phyloP scores from a whole-genome alignment of 2,888 invertebrate genomes.

The Thereva unica region DNA sequence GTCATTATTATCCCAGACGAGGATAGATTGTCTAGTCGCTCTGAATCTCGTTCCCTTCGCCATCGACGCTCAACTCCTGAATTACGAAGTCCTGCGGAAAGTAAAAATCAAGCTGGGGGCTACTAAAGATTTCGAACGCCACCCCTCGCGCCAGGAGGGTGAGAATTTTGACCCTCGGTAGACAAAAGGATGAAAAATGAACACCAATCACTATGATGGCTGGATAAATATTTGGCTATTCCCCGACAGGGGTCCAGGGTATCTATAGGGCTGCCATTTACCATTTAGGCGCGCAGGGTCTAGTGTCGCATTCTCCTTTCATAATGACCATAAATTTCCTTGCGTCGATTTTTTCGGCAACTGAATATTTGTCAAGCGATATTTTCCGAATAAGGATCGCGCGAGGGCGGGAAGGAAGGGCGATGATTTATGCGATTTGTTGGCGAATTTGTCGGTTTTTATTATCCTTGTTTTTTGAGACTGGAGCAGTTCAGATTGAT shows the following conservation, averaged over 20 bases:
- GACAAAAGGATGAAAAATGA: slow-evolving; percentile 36
- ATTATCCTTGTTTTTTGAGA: background rate
- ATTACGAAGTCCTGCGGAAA: too few relatives aligned
- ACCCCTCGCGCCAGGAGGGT: slow-evolving; percentile 12
- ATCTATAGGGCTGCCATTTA: slow-evolving; percentile 11
- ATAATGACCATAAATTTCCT: slow-evolving; percentile 22
- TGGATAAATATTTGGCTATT: slow-evolving; percentile 38
- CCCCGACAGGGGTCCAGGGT: background rate
- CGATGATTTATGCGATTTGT: slow-evolving; percentile 10
- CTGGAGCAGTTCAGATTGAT: background rate
- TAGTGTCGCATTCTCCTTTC: slow-evolving; percentile 18
- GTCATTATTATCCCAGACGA: too few relatives aligned
- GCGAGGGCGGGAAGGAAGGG: background rate
- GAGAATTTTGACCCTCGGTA: background rate
- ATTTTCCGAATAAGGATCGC: background rate
- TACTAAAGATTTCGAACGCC: too few relatives aligned
- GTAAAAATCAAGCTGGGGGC: too few relatives aligned
- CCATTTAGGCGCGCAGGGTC: background rate
- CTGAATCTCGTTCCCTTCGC: too few relatives aligned
- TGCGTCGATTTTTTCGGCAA: slow-evolving; percentile 6
- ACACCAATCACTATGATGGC: slow-evolving; percentile 36
- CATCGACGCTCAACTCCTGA: too few relatives aligned
- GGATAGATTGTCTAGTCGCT: too few relatives aligned
- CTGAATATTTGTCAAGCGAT: slow-evolving; percentile 14
- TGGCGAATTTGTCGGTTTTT: slow-evolving; percentile 1